A percentile compares a stretch with the other conserved stretches of the same genome.
Conservation (phyloP, 2,113 vertebrate species). For the Hippolais icterina region DNA sequence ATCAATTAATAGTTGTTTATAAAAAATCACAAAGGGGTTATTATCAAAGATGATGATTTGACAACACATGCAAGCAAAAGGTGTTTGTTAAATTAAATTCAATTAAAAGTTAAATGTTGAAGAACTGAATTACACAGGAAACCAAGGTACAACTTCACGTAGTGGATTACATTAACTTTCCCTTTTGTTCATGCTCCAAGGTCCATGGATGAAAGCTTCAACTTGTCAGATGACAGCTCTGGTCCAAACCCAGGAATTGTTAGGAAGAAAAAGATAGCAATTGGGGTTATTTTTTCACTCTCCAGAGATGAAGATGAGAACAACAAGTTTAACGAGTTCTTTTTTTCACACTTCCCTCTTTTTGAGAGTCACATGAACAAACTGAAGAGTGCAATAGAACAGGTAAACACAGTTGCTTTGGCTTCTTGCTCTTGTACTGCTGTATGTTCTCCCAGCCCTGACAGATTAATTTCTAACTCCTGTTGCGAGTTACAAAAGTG, state of each 20-base stretch:
- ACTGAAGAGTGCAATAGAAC: constrained; percentile 95
- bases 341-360: constrained; percentile 98
- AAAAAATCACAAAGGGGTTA: neutral
- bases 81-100: neutral
- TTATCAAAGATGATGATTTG: neutral
- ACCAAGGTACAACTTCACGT: neutral
- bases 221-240: constrained; percentile 92
- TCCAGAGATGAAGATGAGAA: constrained; percentile 91
- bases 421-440: neutral
- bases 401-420: constrained; percentile 76
- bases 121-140: neutral
- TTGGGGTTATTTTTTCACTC: constrained; percentile 94
- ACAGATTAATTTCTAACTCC: neutral
- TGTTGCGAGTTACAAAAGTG: neutral
- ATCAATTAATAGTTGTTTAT: neutral
- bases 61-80: neutral
- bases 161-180: neutral
- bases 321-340: constrained; percentile 95
- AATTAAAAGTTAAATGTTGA: neutral
- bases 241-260: constrained; percentile 86
- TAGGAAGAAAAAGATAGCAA: constrained; percentile 97
- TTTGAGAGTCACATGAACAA: constrained; percentile 99
- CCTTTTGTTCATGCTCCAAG: constrained; percentile 67
- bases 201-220: constrained; percentile 98
- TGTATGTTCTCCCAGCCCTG: neutral